Evolutionary conservation across 2,888 invertebrate genomes (phyloP), one percentile per base, ranked within the genome.

Genomic region (Scrobipalpa atriplicella): DNA sequence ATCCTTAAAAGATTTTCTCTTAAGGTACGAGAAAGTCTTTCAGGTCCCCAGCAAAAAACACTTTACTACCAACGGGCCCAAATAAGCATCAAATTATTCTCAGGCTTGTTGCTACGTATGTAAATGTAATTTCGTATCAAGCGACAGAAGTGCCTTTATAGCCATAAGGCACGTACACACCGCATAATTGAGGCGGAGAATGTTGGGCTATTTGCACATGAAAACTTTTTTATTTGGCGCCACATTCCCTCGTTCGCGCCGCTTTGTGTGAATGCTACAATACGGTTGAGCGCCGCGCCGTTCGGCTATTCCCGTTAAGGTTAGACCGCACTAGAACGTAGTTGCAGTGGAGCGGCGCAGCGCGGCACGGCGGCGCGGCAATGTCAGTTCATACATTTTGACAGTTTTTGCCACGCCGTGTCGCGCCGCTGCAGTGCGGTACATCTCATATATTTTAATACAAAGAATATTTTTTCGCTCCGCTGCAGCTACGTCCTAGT

Each of bases 131-230:
- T 63, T 63, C 36, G 51, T 52, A 63, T 52, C 10, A 63, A 52
- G 38, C 63, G 51, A 3, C 29, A 16, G 47, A 43, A 47, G 29
- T 21, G n/a, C 16, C n/a, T n/a, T n/a, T 38, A 62, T 43, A 29
- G 47, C 29, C 8, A 43, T 62, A 43, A 52, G 63, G 63, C 64
- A 56, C 54, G 56, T 41, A 56, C 58, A 58, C 29, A 29, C 10
- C 52, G 64, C 19, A 56, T 56, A 43, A 63, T 41, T 58, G 56
- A 56, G 62, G 43, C 56, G 56, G 19, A 6, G n/a, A n/a, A 63
- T 64, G 67, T 67, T 36, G 41, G 19, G 60, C 51, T 64, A 60
- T 67, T 67, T 60, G 64, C 60, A 67, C 64, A 51, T 39, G 52
- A 65, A 54, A 67, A 67, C 61, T 52, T 64, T 64, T 58, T 56